Base-by-base conservation (phyloP, 1,140 invertebrate species). In the Bombus picipes region DNA sequence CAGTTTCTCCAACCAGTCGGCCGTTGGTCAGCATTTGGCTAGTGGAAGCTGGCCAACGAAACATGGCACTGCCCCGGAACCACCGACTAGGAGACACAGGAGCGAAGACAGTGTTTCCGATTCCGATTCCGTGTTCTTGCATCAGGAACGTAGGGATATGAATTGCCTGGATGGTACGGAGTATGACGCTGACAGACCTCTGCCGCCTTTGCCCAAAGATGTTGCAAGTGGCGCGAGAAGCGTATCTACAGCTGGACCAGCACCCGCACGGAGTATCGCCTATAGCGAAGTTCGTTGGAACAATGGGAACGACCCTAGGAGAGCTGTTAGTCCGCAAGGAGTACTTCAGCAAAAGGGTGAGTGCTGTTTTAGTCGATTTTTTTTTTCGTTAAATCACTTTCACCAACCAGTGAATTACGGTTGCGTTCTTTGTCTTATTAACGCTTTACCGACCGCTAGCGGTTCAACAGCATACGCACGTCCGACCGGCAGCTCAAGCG, bases 61-160 rank as follows among this genome's bases (percentile, higher is more conserved):
- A 79, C 95, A 95, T 72, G 96, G 96, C 2, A 95, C 94, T 84
- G 95, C 95, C 1, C 94, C 95, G n/a, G 95, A 95, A 89, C 96
- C 96, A 9, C 96, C 96, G 1, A 96, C 96, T 0, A 93, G 96
- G 66, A 93, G 95, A 77, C 90, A 95, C 72, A 91, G 88, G 12
- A 91, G 88, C 79, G 91, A 93, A n/a, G 92, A 93, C 68, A 89
- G 85, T 53, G 53, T 73, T 15, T 92, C 91, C 39, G 92, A 92
- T 22, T 88, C 80, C 22, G 91, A 92, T 32, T 92, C 89, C 12
- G 86, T 89, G n/a, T 91, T 90, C 62, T 39, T 80, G 39, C 88
- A 84, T 32, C 80, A 83, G 15, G 89, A 92, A 6, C 87, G 88
- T 73, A 80, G 85, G 28, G 91, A 91, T 73, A 86, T 4, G 0